Evolutionary conservation across 1,140 invertebrate genomes (phyloP), one percentile per base, ranked within the genome.

Genomic region (Cyclina sinensis): DNA sequence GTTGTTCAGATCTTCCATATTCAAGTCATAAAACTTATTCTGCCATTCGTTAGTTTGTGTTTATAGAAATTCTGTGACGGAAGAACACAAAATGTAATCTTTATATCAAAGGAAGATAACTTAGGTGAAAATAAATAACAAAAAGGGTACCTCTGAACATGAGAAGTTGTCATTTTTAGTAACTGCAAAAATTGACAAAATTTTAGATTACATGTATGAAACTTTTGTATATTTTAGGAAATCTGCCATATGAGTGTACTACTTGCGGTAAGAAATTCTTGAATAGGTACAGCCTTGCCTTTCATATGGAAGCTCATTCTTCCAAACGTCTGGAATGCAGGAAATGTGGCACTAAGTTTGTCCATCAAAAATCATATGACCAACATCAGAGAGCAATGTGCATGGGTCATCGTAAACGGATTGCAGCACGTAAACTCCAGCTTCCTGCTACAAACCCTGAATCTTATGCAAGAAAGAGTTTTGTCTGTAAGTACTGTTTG

Each of bases 311-410:
- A 37, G n/a, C 79, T 2, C 86, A 88, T 48, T 59, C 43, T 7
- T 73, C 65, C 43, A 83, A 83, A 24, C 78, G 79, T 51, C 68
- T 82, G 7, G 80, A 88, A 39, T 88, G 86, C 32, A 32, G 35
- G 12, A 88, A 88, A 73, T 88, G 86, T 48, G 80, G 80, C n/a
- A 83, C 86, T 1, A 88, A 88, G 68, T 88, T 88, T 62, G 79
- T 88, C 18, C 86, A 88, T 27, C 86, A 88, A 43, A 65, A 70
- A 32, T 88, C 86, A 1, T 88, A 88, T 51, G 86, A 88, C 27
- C 59, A 88, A 14, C 86, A 88, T 30, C 62, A 73, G 54, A 35
- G 57, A 35, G 86, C 86, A 16, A 39, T 73, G 68, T 88, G 86
- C 46, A 46, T 88, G 35, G 86, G 86, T 16, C 76, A 51, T 14